These are phyloP conservation scores for Noctua janthe DNA, from an alignment of 2,888 invertebrate genomes.

Conservation along the genomic window DNA sequence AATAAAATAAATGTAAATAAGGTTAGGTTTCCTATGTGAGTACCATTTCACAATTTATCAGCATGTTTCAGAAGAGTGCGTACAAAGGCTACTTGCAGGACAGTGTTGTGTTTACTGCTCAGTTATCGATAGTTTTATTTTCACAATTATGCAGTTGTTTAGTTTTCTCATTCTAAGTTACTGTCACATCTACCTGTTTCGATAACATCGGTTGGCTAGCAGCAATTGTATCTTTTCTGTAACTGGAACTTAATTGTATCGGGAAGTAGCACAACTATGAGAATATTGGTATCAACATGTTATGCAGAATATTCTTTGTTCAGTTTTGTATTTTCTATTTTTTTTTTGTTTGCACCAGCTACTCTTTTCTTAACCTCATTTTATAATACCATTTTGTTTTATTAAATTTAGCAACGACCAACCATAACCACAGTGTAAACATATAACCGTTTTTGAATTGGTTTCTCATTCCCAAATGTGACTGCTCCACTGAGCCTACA, in stretches of 20 bases:
- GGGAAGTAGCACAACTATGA: background rate
- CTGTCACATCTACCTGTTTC: background rate
- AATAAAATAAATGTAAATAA: conserved; percentile 14
- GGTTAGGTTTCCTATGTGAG: background rate
- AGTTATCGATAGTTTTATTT: background rate
- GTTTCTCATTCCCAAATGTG: background rate
- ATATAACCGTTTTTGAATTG: background rate
- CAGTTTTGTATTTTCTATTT: background rate
- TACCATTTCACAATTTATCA: conserved; percentile 23
- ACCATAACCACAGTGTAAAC: background rate
- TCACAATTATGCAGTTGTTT: background rate
- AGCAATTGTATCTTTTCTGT: background rate
- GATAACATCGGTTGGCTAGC: background rate
- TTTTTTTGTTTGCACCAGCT: background rate
- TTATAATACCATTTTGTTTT: background rate
- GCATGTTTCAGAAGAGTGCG: background rate
- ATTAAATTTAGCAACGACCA: background rate
- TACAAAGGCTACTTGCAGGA: conserved; percentile 1
- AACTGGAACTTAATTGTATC: background rate
- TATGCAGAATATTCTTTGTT: no score
- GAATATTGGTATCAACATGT: background rate
- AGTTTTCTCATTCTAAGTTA: background rate
- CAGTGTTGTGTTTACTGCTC: conserved; percentile 11
- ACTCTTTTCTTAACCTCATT: no score
- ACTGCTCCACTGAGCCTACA: background rate